A percentile compares a stretch with the other conserved stretches of the same genome.
Conservation (phyloP, 2,888 invertebrate species). For the Drosophila fungiperda region DNA sequence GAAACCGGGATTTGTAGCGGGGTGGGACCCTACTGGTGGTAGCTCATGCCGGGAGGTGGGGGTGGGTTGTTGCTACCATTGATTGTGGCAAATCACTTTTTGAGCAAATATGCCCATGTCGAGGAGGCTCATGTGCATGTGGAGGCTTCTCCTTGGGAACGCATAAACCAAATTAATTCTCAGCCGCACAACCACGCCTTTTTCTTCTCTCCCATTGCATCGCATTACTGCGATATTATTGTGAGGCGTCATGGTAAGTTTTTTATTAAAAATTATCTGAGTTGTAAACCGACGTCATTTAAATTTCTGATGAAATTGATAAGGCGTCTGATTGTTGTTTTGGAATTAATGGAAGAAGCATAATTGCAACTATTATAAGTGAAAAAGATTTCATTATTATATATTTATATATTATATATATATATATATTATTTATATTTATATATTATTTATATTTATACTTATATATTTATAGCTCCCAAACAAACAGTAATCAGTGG, state of each 20-base stretch:
- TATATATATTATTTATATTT: too few species aligned
- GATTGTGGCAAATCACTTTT: slow-evolving; percentile 90
- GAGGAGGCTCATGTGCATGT: slow-evolving; percentile 89
- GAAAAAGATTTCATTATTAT: not conserved
- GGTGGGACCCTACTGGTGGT: too few species aligned
- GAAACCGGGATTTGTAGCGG: too few species aligned
- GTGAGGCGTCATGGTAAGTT: slow-evolving; percentile 88
- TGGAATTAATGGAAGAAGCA: not conserved
- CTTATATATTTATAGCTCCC: slow-evolving; percentile 83
- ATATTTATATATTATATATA: too few species aligned
- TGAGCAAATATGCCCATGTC: slow-evolving; percentile 91
- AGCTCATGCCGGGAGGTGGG: too few species aligned
- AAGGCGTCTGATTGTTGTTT: not conserved
- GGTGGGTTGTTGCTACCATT: too few species aligned
- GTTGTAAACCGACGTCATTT: not conserved
- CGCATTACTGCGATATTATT: slow-evolving; percentile 89
- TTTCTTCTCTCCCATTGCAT: slow-evolving; percentile 89
- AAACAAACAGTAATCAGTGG: slow-evolving; percentile 88
- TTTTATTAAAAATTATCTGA: too few species aligned
- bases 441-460: too few species aligned
- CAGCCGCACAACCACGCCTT: slow-evolving; percentile 91
- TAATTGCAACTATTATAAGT: not conserved
- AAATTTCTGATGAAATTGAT: not conserved
- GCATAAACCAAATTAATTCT: slow-evolving; percentile 86
- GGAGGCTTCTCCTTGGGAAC: slow-evolving; percentile 92